phyloP scores from a whole-genome alignment of 2,113 vertebrate genomes.

The Puma concolor region DNA sequence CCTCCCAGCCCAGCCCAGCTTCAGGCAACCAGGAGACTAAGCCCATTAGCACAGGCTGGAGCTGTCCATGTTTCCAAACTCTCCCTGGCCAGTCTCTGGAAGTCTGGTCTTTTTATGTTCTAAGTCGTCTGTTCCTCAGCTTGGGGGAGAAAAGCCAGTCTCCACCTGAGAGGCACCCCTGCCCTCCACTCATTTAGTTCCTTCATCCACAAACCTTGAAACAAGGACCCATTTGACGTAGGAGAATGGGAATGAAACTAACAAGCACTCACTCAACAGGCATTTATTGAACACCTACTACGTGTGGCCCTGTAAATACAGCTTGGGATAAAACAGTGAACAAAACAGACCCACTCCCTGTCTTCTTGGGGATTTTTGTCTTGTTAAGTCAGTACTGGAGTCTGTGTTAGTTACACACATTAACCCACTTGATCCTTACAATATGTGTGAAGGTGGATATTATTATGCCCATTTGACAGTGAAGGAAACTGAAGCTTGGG shows the following conservation, averaged over 20 bases:
- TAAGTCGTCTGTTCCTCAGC: neutral
- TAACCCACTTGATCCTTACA: neutral
- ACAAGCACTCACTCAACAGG: neutral
- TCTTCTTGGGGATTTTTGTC: neutral
- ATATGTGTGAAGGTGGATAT: neutral
- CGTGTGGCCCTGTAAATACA: neutral
- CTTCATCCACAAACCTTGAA: neutral
- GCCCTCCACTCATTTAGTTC: neutral
- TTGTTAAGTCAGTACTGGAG: neutral
- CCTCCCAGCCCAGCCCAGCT: neutral
- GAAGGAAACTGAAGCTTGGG: neutral
- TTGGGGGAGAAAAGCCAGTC: neutral
- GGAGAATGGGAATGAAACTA: neutral
- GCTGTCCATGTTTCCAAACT: constrained; percentile 38
- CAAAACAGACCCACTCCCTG: neutral
- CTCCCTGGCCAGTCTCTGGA: neutral
- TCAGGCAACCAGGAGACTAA: neutral
- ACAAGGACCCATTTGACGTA: constrained; percentile 1
- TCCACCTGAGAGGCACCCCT: neutral
- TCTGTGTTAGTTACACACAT: neutral
- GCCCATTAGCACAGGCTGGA: fast-evolving
- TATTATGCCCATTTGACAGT: neutral
- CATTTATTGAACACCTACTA: neutral
- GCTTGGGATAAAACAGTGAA: neutral
- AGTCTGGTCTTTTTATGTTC: neutral